Base-by-base conservation (phyloP, 2,113 vertebrate genomes). In the Accipiter virgatus region DNA sequence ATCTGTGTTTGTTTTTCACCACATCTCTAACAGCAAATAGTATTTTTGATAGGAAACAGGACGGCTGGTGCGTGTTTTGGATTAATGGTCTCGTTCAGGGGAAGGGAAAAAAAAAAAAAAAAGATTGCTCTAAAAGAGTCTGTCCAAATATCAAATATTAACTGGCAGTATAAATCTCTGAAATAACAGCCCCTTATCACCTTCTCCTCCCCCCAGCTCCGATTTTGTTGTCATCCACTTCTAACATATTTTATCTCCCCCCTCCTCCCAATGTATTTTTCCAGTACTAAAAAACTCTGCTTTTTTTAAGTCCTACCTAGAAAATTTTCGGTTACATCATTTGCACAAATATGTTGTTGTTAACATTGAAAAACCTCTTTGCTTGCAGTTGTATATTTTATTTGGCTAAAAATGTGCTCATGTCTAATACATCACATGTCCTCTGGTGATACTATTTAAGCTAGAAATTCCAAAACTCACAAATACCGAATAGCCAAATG, bases 391-490 rank as follows among this genome's bases (percentile, higher is more conserved):
- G 99, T 99, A 99, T 99, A 99, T 99, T 99, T 99, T 98, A 99
- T 99, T 99, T 99, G 99, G 99, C 99, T 97, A 97, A 81, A 98
- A 98, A 98, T 83, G 97, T 96, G 98, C 97, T 98, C 97, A 97
- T 97, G 98, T 98, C 98, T 98, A 98, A 99, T 98, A 98, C 98
- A 99, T 99, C 99, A 99, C 98, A 99, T 97, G 98, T 98, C 98
- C 98, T 98, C 97, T 98, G 98, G 98, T 98, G 98, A 98, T 98
- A 99, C 98, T 99, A 99, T 99, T 99, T 99, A 99, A 99, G 98
- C 97, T 98, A 99, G 98, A 99, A 99, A 99, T 98, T 99, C 99
- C 99, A 99, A 99, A 99, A 99, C 99, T 99, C 99, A 99, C 99
- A 99, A 99, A 99, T 99, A 98, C 98, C 97, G 97, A 96, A 97